Percentiles rank a stretch among this genome's conserved stretches.
Evolutionary conservation across 1,140 invertebrate genomes (phyloP).

Genomic region (Trachelipus rathkii): DNA sequence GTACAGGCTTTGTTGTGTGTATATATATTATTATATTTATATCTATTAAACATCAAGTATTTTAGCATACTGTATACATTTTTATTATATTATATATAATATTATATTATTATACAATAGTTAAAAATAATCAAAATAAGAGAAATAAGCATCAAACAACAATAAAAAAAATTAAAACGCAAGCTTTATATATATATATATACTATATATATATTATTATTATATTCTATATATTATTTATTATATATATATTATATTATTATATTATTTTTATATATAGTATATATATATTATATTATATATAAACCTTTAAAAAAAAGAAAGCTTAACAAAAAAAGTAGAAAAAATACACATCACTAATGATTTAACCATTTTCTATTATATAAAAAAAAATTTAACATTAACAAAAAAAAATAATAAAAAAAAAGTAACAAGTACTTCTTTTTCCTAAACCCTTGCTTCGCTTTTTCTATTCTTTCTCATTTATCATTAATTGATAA

Average conservation of each 20-base stretch:
- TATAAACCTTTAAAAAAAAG: background rate
- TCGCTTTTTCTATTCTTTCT: no score
- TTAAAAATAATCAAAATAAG: no score
- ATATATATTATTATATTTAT: no score
- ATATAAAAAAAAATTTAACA: background rate
- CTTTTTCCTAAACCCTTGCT: no score
- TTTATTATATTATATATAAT: no score
- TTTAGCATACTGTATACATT: no score
- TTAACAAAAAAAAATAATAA: background rate
- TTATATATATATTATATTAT: background rate
- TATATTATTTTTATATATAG: constrained; percentile 5
- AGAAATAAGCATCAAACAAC: no score
- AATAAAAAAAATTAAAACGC: no score
- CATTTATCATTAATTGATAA: no score
- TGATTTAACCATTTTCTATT: background rate
- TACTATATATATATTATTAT: background rate
- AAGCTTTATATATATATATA: constrained; percentile 15
- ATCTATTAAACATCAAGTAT: no score
- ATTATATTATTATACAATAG: no score
- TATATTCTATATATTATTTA: background rate
- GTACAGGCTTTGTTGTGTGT: no score
- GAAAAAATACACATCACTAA: background rate
- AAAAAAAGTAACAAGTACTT: background rate
- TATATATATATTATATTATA: constrained; percentile 1
- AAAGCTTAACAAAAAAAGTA: background rate